These are phyloP conservation scores for Homarus americanus DNA, from an alignment of 1,140 invertebrate species.

Conservation along the genomic window DNA sequence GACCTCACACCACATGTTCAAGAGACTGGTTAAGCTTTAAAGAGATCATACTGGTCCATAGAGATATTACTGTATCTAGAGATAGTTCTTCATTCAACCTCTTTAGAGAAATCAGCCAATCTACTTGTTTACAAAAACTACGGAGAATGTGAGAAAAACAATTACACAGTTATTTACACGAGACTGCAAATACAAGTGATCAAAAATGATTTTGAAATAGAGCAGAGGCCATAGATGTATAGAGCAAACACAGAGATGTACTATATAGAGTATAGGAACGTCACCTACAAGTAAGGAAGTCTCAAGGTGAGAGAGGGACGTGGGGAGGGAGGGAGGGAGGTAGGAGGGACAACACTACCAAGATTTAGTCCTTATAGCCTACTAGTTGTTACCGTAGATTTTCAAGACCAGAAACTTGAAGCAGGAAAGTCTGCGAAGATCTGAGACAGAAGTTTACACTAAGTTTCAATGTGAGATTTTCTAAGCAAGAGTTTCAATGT, in stretches of 20 bases:
- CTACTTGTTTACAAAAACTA: conserved; percentile 47
- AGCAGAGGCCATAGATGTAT: conserved; percentile 24
- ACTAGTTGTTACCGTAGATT: conserved; percentile 48
- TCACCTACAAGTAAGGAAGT: conserved; percentile 3
- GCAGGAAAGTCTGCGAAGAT: conserved; percentile 47
- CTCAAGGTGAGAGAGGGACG: background rate
- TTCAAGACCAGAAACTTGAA: conserved; percentile 52
- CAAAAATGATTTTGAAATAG: conserved; percentile 48
- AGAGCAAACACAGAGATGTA: conserved; percentile 6
- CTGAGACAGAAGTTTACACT: conserved; percentile 45
- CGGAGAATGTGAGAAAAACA: conserved; percentile 38
- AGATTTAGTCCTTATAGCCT: conserved; percentile 38
- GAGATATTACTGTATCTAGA: background rate
- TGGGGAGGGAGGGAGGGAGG: conserved; percentile 2
- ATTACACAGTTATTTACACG: conserved; percentile 24
- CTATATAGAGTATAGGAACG: conserved; percentile 34
- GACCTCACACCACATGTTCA: background rate
- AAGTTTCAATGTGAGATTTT: conserved; percentile 26
- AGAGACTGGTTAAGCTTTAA: background rate
- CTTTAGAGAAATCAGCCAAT: conserved; percentile 29
- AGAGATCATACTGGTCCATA: background rate
- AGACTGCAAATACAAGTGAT: conserved; percentile 33
- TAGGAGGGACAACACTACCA: conserved; percentile 25
- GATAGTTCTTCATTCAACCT: conserved; percentile 25
- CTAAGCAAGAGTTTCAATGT: no score